phyloP scores from a whole-genome alignment of 2,797 vertebrate species.

The Enteromius fasciolatus region DNA sequence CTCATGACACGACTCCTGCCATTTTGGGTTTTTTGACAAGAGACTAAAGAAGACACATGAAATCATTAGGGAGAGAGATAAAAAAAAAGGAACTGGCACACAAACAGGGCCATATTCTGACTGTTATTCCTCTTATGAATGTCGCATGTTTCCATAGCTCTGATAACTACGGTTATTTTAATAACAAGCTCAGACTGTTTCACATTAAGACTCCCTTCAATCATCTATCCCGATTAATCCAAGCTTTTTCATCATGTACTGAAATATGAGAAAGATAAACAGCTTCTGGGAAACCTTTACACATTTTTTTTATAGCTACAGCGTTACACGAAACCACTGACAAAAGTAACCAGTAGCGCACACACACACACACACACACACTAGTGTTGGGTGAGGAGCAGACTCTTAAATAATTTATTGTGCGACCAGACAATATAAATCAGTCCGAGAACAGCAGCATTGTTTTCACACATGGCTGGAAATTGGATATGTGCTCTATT shows the following conservation, averaged over 20 bases:
- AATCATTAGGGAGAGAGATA: not conserved
- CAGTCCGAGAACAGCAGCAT: conserved; percentile 39
- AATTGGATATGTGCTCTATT: conserved; percentile 37
- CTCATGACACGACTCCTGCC: not conserved
- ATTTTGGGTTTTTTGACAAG: not conserved
- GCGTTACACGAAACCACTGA: not conserved
- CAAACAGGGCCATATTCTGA: not conserved
- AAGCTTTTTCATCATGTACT: conserved; percentile 41
- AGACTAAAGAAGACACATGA: not conserved
- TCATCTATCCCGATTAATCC: conserved; percentile 15
- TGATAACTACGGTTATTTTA: conserved; percentile 12
- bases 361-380: not conserved
- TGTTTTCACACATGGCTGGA: conserved; percentile 64
- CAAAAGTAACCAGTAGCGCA: not conserved
- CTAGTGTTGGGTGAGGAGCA: conserved; percentile 29
- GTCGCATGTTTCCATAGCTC: not conserved
- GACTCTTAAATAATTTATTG: conserved; percentile 63
- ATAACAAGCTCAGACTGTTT: conserved; percentile 34
- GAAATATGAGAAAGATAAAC: conserved; percentile 46
- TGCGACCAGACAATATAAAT: conserved; percentile 49
- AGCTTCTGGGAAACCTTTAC: conserved; percentile 34
- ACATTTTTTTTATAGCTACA: not conserved
- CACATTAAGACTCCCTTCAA: conserved; percentile 53
- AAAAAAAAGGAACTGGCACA: not conserved
- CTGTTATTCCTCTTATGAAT: not conserved